Conservation (phyloP, 1,140 invertebrate genomes). For the Ridgeia piscesae region DNA sequence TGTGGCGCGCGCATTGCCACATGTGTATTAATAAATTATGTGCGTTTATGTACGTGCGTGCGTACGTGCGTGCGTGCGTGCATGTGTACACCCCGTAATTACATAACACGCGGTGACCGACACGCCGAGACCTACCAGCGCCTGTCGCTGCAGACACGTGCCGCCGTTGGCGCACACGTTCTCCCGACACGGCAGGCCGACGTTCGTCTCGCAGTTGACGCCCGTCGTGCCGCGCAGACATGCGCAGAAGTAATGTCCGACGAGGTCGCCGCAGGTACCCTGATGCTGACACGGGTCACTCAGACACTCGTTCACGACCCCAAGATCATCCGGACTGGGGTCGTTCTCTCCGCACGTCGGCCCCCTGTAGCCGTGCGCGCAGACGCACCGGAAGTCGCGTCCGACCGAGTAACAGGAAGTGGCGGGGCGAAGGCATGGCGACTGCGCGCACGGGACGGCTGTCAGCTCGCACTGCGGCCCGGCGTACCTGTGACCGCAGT, state of each 20-base stretch:
- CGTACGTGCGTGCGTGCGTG: background rate
- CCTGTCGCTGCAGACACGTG: background rate
- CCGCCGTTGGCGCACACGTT: background rate
- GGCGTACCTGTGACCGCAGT: background rate
- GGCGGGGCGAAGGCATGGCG: background rate
- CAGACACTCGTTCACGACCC: constrained; percentile 14
- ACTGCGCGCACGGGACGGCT: background rate
- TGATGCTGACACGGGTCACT: constrained; percentile 22
- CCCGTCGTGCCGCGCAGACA: constrained; percentile 15
- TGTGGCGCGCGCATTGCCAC: too few species aligned
- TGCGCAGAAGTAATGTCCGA: background rate
- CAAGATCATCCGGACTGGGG: background rate
- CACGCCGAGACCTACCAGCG: background rate
- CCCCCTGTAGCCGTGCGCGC: background rate
- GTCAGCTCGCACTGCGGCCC: background rate
- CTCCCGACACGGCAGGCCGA: background rate
- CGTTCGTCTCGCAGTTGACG: background rate
- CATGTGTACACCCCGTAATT: background rate
- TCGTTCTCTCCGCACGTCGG: background rate
- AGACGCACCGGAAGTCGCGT: background rate
- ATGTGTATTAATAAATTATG: too few species aligned
- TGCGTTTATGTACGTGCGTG: background rate
- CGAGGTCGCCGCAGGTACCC: constrained; percentile 19
- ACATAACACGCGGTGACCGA: background rate
- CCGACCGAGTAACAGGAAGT: background rate